Evolutionary conservation across 2,888 invertebrate genomes (phyloP).

Genomic region (Chrysolina americana): DNA sequence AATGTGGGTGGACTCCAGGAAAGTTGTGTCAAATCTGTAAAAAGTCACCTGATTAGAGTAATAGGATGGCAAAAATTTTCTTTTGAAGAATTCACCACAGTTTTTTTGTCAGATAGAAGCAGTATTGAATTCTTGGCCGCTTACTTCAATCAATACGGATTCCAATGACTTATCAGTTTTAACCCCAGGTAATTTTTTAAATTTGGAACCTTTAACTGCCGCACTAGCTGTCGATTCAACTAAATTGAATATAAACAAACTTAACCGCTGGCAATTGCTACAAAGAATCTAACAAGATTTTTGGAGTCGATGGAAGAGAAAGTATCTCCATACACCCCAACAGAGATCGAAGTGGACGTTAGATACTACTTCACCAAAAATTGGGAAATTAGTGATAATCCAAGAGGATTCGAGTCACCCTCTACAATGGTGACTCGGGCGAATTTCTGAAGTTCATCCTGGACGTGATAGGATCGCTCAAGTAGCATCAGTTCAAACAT

Average conservation of each 20-base stretch:
- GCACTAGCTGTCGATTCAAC: neutral
- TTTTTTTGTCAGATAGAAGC: too few species aligned
- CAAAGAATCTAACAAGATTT: neutral
- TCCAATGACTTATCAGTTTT: too few species aligned
- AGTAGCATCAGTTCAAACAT: too few species aligned
- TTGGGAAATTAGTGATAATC: neutral
- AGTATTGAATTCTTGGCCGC: neutral
- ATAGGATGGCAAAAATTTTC: neutral
- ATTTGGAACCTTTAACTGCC: neutral
- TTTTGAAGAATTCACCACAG: too few species aligned
- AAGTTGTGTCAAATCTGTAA: too few species aligned
- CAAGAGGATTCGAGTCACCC: too few species aligned
- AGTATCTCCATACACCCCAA: neutral
- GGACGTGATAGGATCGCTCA: neutral
- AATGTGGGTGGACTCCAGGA: too few species aligned
- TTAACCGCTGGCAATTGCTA: neutral
- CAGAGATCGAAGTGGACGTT: neutral
- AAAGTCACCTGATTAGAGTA: neutral
- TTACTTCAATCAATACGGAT: neutral
- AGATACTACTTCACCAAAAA: neutral
- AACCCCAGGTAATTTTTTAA: too few species aligned
- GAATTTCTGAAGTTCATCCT: neutral
- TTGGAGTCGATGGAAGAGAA: neutral
- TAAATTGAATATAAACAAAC: neutral
- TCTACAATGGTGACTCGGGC: neutral